Conservation (phyloP, 2,113 vertebrate genomes). For the Corythornis madagascariensis region DNA sequence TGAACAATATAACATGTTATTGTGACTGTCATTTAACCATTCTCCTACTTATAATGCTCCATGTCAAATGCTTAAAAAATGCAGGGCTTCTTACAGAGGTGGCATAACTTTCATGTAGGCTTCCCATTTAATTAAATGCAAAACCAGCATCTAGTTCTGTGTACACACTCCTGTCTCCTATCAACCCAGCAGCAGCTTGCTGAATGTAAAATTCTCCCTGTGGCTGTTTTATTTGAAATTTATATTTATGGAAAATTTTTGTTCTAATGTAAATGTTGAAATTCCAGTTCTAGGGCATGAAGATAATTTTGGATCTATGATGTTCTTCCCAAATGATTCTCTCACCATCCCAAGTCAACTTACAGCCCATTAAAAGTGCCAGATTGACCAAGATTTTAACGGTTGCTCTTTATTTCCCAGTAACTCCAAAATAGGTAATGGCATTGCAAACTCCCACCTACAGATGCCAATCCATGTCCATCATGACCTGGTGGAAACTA, state of each 20-base stretch:
- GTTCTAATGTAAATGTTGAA: background rate
- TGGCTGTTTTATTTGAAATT: background rate
- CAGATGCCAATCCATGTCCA: background rate
- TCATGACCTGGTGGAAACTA: background rate
- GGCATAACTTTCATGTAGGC: background rate
- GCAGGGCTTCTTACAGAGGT: background rate
- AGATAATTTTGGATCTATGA: background rate
- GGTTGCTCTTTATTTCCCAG: background rate
- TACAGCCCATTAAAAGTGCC: background rate
- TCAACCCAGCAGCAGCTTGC: background rate
- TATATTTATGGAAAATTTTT: background rate
- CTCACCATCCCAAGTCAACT: background rate
- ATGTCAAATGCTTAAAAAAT: background rate
- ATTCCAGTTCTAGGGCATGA: background rate
- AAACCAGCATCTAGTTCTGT: background rate
- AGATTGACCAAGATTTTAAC: background rate
- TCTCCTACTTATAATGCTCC: background rate
- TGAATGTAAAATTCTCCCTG: background rate
- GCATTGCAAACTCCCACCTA: background rate
- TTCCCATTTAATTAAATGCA: background rate
- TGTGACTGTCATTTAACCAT: background rate
- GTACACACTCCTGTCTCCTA: background rate
- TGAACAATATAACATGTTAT: background rate
- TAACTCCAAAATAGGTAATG: background rate
- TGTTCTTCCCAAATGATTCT: background rate